Conservation (phyloP, 2,113 vertebrate species). For the Stegastes partitus region DNA sequence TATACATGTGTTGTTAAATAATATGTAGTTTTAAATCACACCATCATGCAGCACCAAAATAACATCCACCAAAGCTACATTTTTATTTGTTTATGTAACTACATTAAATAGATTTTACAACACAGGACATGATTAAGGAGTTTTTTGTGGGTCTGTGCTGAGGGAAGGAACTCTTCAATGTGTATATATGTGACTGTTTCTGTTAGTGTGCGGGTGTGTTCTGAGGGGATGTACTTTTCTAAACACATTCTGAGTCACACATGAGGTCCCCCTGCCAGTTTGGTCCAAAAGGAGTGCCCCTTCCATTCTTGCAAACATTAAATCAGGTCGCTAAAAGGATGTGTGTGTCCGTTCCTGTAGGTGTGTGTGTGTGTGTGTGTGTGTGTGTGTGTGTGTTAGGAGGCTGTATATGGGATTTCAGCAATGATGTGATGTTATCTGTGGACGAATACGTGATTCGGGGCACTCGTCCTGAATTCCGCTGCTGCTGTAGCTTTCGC, state of each 20-base stretch:
- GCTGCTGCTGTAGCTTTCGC: not conserved
- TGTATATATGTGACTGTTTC: conserved; percentile 64
- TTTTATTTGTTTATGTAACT: conserved; percentile 17
- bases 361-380: too few species aligned
- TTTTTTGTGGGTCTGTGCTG: conserved; percentile 50
- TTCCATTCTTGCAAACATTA: conserved; percentile 49
- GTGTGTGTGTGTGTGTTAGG: conserved; percentile 3
- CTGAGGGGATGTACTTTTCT: conserved; percentile 72
- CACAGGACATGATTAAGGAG: conserved; percentile 66
- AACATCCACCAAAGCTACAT: not conserved
- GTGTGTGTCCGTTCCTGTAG: conserved; percentile 19
- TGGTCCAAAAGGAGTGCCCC: conserved; percentile 32
- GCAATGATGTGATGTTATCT: conserved; percentile 40
- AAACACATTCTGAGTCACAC: conserved; percentile 54
- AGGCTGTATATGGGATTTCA: conserved; percentile 36
- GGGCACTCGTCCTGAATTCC: conserved; percentile 20
- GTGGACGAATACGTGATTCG: conserved; percentile 52
- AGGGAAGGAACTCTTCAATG: conserved; percentile 66
- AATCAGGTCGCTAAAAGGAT: conserved; percentile 63
- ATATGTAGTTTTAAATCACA: not conserved
- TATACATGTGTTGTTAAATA: too few species aligned
- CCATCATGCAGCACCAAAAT: not conserved
- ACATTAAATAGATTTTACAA: conserved; percentile 41
- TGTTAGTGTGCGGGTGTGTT: conserved; percentile 64
- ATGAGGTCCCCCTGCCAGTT: conserved; percentile 35